A percentile compares a stretch with the other conserved stretches of the same genome.
Evolutionary conservation across 2,888 invertebrate genomes (phyloP).

Genomic region (Linnaemya vulpina): DNA sequence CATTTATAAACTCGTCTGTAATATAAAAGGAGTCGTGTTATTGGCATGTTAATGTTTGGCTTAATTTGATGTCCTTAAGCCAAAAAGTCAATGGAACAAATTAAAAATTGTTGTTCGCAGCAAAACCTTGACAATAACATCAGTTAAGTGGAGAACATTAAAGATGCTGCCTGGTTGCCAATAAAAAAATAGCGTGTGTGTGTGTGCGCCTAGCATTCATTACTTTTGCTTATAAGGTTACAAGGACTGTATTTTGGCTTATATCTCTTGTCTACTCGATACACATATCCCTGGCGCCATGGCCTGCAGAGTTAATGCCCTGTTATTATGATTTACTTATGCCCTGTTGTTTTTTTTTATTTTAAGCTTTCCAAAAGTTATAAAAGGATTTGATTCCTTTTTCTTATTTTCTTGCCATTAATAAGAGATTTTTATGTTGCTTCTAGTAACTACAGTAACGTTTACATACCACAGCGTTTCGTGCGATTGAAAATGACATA

Average conservation of each 20-base stretch:
- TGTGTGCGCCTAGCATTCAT: conserved; percentile 23
- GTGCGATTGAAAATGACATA: background rate
- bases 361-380: background rate
- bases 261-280: conserved; percentile 31
- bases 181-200: background rate
- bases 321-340: conserved; percentile 53
- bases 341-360: background rate
- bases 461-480: conserved; percentile 57
- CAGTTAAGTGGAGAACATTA: conserved; percentile 14
- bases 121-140: conserved; percentile 68
- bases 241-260: conserved; percentile 22
- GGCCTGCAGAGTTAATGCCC: conserved; percentile 59
- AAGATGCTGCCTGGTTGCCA: conserved; percentile 8
- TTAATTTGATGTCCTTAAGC: conserved; percentile 42
- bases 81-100: conserved; percentile 63
- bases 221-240: conserved; percentile 65
- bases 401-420: background rate
- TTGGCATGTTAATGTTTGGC: conserved; percentile 3
- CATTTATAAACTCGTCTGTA: conserved; percentile 12
- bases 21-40: conserved; percentile 26
- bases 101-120: conserved; percentile 30
- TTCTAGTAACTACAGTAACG: conserved; percentile 15
- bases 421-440: background rate
- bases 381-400: background rate
- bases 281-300: conserved; percentile 59